These are phyloP conservation scores for Philaethria dido DNA, from an alignment of 2,888 invertebrate genomes.

Conservation along the genomic window DNA sequence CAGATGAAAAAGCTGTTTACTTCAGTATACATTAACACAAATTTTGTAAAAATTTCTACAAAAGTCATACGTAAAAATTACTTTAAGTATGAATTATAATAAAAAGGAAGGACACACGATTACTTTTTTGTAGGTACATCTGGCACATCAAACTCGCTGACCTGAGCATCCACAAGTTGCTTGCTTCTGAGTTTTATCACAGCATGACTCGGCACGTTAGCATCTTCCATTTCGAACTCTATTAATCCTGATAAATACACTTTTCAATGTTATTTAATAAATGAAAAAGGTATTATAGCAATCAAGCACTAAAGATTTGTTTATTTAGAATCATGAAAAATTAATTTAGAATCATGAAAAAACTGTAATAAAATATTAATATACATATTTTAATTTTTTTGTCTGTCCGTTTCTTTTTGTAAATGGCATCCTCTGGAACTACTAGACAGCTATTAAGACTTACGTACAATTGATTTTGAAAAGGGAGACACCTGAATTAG, in stretches of 20 bases:
- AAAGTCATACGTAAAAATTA: not conserved
- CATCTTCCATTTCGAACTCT: constrained; percentile 81
- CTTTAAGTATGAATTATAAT: not conserved
- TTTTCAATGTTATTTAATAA: not conserved
- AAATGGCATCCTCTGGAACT: too few relatives aligned
- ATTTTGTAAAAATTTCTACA: not conserved
- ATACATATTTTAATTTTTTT: too few relatives aligned
- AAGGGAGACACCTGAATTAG: too few relatives aligned
- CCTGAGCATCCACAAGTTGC: constrained; percentile 79
- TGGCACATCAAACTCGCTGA: constrained; percentile 77
- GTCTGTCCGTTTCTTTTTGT: too few relatives aligned
- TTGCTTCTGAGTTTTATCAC: constrained; percentile 81
- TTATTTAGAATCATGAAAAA: too few relatives aligned
- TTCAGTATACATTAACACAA: not conserved
- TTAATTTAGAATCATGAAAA: too few relatives aligned
- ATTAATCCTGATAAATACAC: constrained; percentile 62
- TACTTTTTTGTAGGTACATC: constrained; percentile 59
- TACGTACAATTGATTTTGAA: too few relatives aligned
- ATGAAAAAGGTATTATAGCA: too few relatives aligned
- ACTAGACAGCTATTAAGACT: too few relatives aligned
- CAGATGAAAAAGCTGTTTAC: not conserved
- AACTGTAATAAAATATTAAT: too few relatives aligned
- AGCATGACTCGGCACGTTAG: constrained; percentile 77
- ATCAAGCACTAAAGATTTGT: too few relatives aligned
- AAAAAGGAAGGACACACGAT: too few relatives aligned